Evolutionary conservation across 2,113 vertebrate species (phyloP).

Genomic region (Mormyrus lacerda): DNA sequence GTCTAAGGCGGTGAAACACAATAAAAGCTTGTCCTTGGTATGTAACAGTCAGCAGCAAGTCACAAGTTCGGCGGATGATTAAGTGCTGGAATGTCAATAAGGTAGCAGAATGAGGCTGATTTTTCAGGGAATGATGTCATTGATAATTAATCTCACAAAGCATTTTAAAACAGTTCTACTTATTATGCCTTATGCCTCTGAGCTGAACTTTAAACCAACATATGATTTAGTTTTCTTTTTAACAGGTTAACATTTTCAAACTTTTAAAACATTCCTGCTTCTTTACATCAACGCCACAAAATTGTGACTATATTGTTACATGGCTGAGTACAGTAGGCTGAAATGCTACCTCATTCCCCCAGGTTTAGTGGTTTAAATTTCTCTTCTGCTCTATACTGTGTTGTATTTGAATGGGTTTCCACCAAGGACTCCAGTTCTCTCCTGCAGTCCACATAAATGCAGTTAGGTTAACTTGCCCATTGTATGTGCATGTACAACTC

Average conservation of each 20-base stretch:
- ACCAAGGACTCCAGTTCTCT: neutral
- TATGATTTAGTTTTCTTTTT: neutral
- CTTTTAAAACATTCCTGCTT: neutral
- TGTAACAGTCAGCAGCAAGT: neutral
- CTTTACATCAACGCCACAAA: neutral
- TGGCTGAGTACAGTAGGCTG: neutral
- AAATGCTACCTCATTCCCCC: neutral
- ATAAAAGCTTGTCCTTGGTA: neutral
- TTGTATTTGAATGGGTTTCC: neutral
- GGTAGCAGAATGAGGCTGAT: neutral
- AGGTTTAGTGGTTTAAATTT: neutral
- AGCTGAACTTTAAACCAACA: neutral
- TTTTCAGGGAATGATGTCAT: neutral
- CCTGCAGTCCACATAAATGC: neutral
- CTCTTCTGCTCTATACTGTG: neutral
- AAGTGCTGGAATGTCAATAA: neutral
- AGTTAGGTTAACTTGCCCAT: neutral
- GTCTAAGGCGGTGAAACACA: neutral
- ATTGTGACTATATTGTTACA: neutral
- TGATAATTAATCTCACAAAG: neutral
- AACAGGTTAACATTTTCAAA: neutral
- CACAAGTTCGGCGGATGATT: neutral
- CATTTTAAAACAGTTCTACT: neutral
- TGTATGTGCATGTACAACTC: neutral
- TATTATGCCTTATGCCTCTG: neutral